Conservation (phyloP, 2,888 invertebrate genomes). For the Cephus nigrinus region DNA sequence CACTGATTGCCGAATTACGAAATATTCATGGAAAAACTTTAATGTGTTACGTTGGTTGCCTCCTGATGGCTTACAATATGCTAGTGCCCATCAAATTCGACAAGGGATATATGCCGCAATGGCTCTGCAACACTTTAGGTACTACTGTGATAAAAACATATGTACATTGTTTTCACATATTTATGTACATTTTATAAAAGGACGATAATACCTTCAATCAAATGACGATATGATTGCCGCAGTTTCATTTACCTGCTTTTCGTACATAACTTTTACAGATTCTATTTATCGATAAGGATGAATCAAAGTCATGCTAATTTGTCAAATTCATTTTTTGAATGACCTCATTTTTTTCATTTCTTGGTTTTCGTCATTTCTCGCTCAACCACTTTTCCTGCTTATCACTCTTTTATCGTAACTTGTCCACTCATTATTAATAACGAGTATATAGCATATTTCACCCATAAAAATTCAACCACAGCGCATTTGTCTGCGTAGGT, state of each 20-base stretch:
- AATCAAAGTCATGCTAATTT: no score
- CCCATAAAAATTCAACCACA: no score
- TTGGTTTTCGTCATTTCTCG: no score
- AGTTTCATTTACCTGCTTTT: neutral
- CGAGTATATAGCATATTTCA: no score
- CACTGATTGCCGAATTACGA: conserved; percentile 76
- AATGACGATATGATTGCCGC: neutral
- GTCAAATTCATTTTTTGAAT: no score
- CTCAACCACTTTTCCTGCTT: no score
- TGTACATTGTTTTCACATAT: neutral
- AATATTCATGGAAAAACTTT: conserved; percentile 84
- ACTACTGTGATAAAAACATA: neutral
- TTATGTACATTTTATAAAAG: neutral
- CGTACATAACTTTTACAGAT: neutral
- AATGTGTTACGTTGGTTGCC: conserved; percentile 78
- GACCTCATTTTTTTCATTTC: no score
- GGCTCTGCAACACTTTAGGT: conserved; percentile 41
- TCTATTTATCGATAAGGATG: neutral
- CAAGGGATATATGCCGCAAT: neutral
- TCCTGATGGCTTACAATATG: conserved; percentile 60
- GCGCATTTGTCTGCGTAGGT: no score
- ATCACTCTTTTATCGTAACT: no score
- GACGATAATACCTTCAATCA: neutral
- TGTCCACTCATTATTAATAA: no score
- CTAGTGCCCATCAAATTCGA: conserved; percentile 7